Percentiles rank a stretch among this genome's conserved stretches.
These are phyloP conservation scores for Myiotriccus ornatus DNA, from an alignment of 2,797 vertebrate genomes.

Conservation along the genomic window DNA sequence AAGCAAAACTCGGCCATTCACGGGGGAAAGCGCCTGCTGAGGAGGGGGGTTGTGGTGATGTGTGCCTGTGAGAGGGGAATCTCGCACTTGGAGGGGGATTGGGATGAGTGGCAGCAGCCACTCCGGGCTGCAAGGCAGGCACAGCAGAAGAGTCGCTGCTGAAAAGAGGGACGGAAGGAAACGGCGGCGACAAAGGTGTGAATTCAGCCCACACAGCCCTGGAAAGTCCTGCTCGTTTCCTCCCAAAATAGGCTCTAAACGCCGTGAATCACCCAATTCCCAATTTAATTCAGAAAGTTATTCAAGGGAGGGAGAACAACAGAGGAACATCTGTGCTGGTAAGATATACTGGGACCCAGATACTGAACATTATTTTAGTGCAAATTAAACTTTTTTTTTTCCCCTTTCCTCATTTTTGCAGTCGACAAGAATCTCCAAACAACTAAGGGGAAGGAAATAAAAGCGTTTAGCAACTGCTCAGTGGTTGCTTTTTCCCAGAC, in stretches of 20 bases:
- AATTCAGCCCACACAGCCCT: background rate
- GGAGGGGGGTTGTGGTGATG: too few relatives aligned
- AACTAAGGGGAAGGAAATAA: background rate
- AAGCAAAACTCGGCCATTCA: background rate
- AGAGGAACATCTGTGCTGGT: background rate
- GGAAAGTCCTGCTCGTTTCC: background rate
- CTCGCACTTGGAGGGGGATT: accelerated
- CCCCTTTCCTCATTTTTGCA: background rate
- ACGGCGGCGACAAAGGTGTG: background rate
- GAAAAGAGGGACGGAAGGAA: background rate
- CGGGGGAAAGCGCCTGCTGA: accelerated
- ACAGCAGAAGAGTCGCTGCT: background rate
- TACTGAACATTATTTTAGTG: background rate
- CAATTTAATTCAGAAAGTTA: constrained; percentile 48
- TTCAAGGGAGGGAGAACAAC: constrained; percentile 30
- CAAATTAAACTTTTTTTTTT: background rate
- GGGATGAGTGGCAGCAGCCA: background rate
- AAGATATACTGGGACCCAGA: background rate
- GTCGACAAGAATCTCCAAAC: constrained; percentile 23
- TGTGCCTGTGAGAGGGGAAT: accelerated
- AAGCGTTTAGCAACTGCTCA: background rate
- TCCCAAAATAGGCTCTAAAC: background rate
- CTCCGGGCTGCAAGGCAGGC: background rate
- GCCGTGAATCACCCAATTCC: constrained; percentile 17
- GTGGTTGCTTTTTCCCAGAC: background rate